These are phyloP conservation scores for Belgica antarctica DNA, from an alignment of 2,888 invertebrate genomes.

Conservation along the genomic window DNA sequence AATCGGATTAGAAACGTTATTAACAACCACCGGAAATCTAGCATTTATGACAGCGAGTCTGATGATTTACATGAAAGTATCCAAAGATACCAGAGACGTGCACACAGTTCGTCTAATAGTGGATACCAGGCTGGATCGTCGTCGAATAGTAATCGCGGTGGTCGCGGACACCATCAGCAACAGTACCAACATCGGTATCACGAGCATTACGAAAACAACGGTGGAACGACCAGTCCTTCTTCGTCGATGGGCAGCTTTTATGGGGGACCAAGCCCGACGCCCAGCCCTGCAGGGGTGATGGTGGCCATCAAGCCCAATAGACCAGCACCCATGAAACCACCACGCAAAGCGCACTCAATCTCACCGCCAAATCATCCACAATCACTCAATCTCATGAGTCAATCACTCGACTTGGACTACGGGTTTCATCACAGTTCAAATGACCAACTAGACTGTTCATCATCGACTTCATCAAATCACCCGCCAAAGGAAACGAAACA, in stretches of 20 bases:
- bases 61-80: constrained; percentile 58
- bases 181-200: constrained; percentile 45
- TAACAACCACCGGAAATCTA: constrained; percentile 57
- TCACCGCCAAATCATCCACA: constrained; percentile 41
- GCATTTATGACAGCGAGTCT: constrained; percentile 59
- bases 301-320: constrained; percentile 29
- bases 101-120: constrained; percentile 42
- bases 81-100: constrained; percentile 44
- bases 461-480: constrained; percentile 32
- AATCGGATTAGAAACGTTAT: constrained; percentile 83
- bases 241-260: constrained; percentile 54
- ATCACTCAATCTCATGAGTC: constrained; percentile 26
- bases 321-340: constrained; percentile 47
- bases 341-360: constrained; percentile 45
- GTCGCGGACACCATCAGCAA: background rate
- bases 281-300: constrained; percentile 46
- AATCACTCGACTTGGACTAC: constrained; percentile 33
- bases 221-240: constrained; percentile 51
- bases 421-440: constrained; percentile 28
- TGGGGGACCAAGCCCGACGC: constrained; percentile 52
- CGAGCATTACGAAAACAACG: constrained; percentile 42
- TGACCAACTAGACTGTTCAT: constrained; percentile 37
- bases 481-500: background rate
- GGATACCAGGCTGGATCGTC: constrained; percentile 32
- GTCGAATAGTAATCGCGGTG: constrained; percentile 29